Percentiles rank a stretch among this genome's conserved stretches.
Evolutionary conservation across 2,113 vertebrate species (phyloP).

Genomic region (Ancistrus triradiatus): DNA sequence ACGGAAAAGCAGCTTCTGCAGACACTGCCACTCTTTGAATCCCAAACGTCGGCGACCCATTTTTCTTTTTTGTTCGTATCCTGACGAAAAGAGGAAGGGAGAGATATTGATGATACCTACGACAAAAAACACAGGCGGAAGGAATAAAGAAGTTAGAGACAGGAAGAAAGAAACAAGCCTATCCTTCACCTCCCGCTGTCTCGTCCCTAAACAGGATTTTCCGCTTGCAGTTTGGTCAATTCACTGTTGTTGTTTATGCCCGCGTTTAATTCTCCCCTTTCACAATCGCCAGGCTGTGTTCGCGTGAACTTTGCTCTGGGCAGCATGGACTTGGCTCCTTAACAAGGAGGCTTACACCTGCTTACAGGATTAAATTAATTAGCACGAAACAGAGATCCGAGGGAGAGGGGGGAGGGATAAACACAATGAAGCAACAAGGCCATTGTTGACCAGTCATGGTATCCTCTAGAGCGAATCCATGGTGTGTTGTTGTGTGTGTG

Average conservation of each 20-base stretch:
- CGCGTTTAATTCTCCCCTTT: conserved; percentile 51
- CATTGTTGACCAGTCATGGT: conserved; percentile 47
- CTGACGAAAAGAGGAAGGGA: conserved; percentile 52
- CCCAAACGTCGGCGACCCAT: conserved; percentile 48
- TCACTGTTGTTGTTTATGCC: conserved; percentile 55
- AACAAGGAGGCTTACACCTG: conserved; percentile 78
- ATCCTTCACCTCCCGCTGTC: conserved; percentile 47
- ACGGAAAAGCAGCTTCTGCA: conserved; percentile 51
- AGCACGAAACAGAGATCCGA: conserved; percentile 68
- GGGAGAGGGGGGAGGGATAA: conserved; percentile 55
- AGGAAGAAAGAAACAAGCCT: conserved; percentile 42
- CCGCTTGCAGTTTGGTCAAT: conserved; percentile 58
- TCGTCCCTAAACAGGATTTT: conserved; percentile 61
- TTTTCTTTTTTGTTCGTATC: conserved; percentile 63
- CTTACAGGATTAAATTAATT: conserved; percentile 84
- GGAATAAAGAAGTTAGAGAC: conserved; percentile 45
- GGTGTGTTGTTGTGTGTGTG: conserved; percentile 27
- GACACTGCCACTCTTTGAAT: conserved; percentile 55
- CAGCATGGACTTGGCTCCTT: conserved; percentile 65
- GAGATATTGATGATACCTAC: conserved; percentile 47
- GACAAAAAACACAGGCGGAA: conserved; percentile 31
- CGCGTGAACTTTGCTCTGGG: conserved; percentile 53
- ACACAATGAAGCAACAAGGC: conserved; percentile 62
- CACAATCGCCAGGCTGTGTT: conserved; percentile 54
- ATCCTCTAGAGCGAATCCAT: conserved; percentile 46